Base-by-base conservation (phyloP, 2,113 vertebrate genomes). In the Ellobius talpinus region DNA sequence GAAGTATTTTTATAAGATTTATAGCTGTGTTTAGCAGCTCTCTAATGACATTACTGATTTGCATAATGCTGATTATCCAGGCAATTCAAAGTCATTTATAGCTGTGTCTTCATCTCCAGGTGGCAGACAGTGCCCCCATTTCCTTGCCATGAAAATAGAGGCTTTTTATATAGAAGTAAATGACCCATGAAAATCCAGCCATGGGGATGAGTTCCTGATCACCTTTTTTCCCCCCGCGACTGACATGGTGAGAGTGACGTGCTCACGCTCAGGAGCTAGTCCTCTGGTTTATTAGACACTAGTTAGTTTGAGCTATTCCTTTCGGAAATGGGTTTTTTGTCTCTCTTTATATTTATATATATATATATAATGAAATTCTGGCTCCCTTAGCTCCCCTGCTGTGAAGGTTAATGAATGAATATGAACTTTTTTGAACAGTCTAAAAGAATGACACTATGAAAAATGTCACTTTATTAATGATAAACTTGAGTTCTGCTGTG, bases 1-100 rank as follows among this genome's bases (percentile, higher is more conserved):
- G 76, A 97, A 92, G 92, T 96, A 84, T 94, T 97, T 95, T 97
- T 95, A 73, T 89, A 92, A 95, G 95, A 97, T 97, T 94, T 97
- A 90, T 92, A 55, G 92, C 76, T 92, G 61, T 97, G 74, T 93
- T 97, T 95, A 96, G 92, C 89, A 92, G 90, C 88, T 92, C 58
- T 93, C 76, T 97, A 95, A 96, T 92, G 97, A 96, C 72, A 68
- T 26, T 6, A 7, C 58, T 63, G 8, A 9, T 98, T 95, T 96
- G 77, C 81, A 94, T 97, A 90, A 96, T 82, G 61, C 52, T 92
- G 95, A 91, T 96, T 82, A 94, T 90, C 52, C 42, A 68, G 39
- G 90, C 90, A 88, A 85, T 92, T 97, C 90, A 58, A 55, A 95
- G 89, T 86, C 84, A 88, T 91, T 95, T 89, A 86, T 86, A 55